Evolutionary conservation across 2,113 vertebrate genomes (phyloP).

Genomic region (Clinocottus analis): DNA sequence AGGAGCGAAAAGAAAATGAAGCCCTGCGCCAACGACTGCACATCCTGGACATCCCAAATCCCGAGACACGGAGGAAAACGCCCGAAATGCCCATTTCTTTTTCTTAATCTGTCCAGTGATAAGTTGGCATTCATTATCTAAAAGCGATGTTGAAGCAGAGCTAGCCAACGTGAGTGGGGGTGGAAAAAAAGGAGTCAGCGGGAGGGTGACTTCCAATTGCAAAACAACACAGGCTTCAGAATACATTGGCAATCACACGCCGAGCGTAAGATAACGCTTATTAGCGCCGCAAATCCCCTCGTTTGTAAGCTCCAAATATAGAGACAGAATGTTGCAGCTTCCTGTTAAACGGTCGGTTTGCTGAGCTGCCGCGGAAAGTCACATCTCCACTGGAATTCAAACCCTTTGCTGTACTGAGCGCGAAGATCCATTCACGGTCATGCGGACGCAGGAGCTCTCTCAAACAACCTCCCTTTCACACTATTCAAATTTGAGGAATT

Average conservation of each 20-base stretch:
- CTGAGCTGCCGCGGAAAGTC: not conserved
- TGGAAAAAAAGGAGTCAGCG: not conserved
- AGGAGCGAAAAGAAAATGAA: not conserved
- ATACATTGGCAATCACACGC: not conserved
- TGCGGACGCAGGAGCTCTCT: not conserved
- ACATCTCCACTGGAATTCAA: not conserved
- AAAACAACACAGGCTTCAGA: not conserved
- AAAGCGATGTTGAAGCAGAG: not conserved
- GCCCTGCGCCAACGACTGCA: not conserved
- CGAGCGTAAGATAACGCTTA: not conserved
- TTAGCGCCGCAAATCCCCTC: not conserved
- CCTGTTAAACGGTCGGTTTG: not conserved
- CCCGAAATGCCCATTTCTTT: not conserved
- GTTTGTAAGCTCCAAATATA: not conserved
- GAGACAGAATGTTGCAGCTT: not conserved
- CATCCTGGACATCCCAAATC: not conserved
- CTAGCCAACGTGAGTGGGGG: not conserved
- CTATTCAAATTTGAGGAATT: not conserved
- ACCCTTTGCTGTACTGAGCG: not conserved
- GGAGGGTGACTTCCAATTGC: not conserved
- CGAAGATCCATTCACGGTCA: not conserved
- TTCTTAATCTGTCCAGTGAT: not conserved
- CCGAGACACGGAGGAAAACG: not conserved
- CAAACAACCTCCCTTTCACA: not conserved
- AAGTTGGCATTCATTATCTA: not conserved